These are phyloP conservation scores for Rhyacophila evoluta DNA, from an alignment of 2,888 invertebrate species.

Conservation along the genomic window DNA sequence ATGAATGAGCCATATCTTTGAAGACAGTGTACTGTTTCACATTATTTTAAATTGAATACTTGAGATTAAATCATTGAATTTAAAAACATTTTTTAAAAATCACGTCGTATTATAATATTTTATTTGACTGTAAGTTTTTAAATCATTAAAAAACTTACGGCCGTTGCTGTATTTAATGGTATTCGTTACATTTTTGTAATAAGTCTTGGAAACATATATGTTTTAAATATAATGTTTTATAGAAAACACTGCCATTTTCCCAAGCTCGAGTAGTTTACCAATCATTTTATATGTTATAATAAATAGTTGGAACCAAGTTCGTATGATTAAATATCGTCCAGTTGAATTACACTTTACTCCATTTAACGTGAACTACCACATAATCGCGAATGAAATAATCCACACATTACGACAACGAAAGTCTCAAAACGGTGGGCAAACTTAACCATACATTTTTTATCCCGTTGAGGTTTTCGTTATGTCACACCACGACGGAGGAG, in stretches of 20 bases:
- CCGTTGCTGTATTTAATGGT: background rate
- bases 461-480: constrained; percentile 33
- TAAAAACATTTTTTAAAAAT: background rate
- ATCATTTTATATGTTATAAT: background rate
- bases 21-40: background rate
- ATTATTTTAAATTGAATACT: background rate
- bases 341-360: background rate
- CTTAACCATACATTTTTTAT: background rate
- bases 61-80: background rate
- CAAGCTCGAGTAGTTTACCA: background rate
- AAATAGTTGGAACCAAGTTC: background rate
- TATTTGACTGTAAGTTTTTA: too few relatives aligned
- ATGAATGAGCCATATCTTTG: background rate
- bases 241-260: background rate
- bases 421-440: background rate
- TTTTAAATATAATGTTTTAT: constrained; percentile 1
- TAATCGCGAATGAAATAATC: background rate
- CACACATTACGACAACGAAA: background rate
- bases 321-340: background rate
- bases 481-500: constrained; percentile 32
- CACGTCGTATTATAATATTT: background rate
- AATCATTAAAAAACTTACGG: background rate
- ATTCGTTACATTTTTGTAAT: background rate
- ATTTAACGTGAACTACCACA: background rate
- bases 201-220: background rate